Base-by-base conservation (phyloP, 2,113 vertebrate genomes). In the human region DNA sequence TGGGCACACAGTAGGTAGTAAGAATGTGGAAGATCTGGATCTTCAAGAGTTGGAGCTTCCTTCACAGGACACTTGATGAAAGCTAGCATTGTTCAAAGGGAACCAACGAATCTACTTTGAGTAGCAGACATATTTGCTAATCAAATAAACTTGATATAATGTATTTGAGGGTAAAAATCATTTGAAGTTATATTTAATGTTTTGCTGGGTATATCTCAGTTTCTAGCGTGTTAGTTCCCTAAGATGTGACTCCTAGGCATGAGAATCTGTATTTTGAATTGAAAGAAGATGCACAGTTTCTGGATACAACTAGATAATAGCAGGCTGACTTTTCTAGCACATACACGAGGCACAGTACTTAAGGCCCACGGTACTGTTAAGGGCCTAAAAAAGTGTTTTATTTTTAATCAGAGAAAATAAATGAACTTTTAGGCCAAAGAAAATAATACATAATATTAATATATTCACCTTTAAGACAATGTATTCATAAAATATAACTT, bases 231-330 rank as follows among this genome's bases (percentile, higher is more conserved):
- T 25, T 73, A 61, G 59, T 38, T 61, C 22, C 10, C 52, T 30
- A 48, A 10, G 55, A 48, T 61, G 22, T 61, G 40, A n/a, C 7
- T 30, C 38, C 40, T 27, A 9, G 3, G 30, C 16, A 14, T 73
- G 40, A 48, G 16, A 70, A 38, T 17, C 22, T 61, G 40, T 38
- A 22, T 38, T 38, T 68, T 38, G 52, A 52, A 23, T 43, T 32
- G 11, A 81, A 38, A 52, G 23, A 52, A 91, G 35, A n/a, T 40
- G 0, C 17, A 2, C 18, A 20, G 18, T 70, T 32, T 83, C 52
- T 11, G 14, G n/a, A 30, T 1, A 1, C 1, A 76, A 32, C 32
- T 14, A 11, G 5, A 9, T 30, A 59, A 40, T 12, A n/a, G 3
- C 40, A 30, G 35, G 17, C 23, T 1, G 23, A 75, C 40, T 50